A percentile compares a stretch with the other conserved stretches of the same genome.
Evolutionary conservation across 2,888 invertebrate genomes (phyloP).

Genomic region (Cerastis leucographa): DNA sequence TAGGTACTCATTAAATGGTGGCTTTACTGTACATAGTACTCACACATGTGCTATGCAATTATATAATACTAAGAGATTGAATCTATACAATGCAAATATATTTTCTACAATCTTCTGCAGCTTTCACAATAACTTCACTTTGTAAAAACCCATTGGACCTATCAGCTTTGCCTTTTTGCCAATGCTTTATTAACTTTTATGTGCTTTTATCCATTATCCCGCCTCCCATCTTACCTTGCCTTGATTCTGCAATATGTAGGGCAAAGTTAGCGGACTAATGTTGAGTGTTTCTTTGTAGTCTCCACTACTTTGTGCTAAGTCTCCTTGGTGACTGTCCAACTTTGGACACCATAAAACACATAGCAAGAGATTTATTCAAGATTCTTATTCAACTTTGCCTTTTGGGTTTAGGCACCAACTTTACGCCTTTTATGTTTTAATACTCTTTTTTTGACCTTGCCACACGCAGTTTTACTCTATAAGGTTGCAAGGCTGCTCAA

Average conservation of each 20-base stretch:
- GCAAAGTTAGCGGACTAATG: slow-evolving; percentile 55
- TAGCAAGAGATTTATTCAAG: slow-evolving; percentile 63
- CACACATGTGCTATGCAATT: too few relatives aligned
- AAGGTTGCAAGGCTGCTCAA: too few relatives aligned
- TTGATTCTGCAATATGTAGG: slow-evolving; percentile 18
- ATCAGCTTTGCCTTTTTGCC: background rate
- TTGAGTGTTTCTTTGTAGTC: slow-evolving; percentile 57
- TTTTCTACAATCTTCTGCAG: too few relatives aligned
- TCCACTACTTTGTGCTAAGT: slow-evolving; percentile 57
- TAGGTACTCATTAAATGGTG: too few relatives aligned
- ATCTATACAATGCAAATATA: too few relatives aligned
- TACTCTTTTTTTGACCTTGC: background rate
- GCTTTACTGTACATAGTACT: too few relatives aligned
- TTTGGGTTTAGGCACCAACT: slow-evolving; percentile 3
- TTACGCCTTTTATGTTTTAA: slow-evolving; percentile 2
- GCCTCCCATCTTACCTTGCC: background rate
- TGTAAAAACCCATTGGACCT: too few relatives aligned
- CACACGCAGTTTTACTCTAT: too few relatives aligned
- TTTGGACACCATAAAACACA: slow-evolving; percentile 64
- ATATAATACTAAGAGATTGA: too few relatives aligned
- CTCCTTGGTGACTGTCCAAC: slow-evolving; percentile 59
- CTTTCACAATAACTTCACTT: too few relatives aligned
- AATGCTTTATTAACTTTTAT: slow-evolving; percentile 3
- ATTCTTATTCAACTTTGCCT: slow-evolving; percentile 26
- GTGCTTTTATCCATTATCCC: background rate